Base-by-base conservation (phyloP, 2,888 invertebrate species). In the Drosophila affinis region DNA sequence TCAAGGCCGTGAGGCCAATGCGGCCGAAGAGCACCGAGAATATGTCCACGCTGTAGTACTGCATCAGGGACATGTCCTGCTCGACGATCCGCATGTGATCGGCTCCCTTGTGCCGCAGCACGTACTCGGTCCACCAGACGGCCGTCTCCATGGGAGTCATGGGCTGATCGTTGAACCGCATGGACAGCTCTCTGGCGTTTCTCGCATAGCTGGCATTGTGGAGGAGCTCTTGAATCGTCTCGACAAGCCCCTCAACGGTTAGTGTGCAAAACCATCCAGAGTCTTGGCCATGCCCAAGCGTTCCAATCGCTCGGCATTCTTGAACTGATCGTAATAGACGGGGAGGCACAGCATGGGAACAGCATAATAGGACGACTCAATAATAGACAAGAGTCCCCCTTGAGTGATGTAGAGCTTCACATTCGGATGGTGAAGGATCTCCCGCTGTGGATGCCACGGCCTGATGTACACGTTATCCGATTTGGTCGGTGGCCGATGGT, bases 311-410 rank as follows among this genome's bases (percentile, higher is more conserved):
- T 87, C 89, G 72, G 93, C 91, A 75, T 94, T 93, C 21, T 92
- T 74, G 45, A 92, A 90, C 83, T 94, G 93, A 81, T 94, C 93
- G 5, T 90, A 93, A 55, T 92, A 93, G 29, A 93, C 81, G 0
- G 94, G 94, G 51, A 93, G 87, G 0, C 92, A 93, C 3, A 93
- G 77, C 3, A 93, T 77, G 0, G 93, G 93, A 5, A 92, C 92
- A 5, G 93, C 93, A 75, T 92, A 91, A 61, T 92, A 91, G 17
- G 93, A 81, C 2, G 93, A 89, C 79, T 93, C 93, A 0, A 90
- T 92, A 3, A 91, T 91, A 67, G 93, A 93, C 12, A 93, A 74
- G 1, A 93, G 69, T 0, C 93, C 93, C 9, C 92, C 93, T 63
- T 93, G 93, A 0, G 92, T 92, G 4, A 93, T 92, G 62, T 93